phyloP scores from a whole-genome alignment of 2,797 vertebrate species.

The Hydrophis major region DNA sequence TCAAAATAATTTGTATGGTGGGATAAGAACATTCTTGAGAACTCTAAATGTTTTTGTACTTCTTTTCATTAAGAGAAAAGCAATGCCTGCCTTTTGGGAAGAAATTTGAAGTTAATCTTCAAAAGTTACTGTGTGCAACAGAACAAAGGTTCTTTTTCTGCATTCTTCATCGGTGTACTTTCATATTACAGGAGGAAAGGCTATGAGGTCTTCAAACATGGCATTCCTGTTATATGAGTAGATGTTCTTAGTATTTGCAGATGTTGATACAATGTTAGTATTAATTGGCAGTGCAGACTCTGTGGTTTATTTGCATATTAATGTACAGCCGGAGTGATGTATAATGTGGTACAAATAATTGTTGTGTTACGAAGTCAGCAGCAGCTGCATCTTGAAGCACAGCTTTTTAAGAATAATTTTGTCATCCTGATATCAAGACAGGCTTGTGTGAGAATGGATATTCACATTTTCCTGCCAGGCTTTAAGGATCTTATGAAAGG shows the following conservation, averaged over 20 bases:
- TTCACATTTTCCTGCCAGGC: neutral
- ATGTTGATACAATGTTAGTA: neutral
- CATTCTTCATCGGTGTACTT: neutral
- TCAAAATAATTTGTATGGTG: slow-evolving; percentile 6
- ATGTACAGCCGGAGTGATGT: neutral
- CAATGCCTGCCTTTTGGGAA: neutral
- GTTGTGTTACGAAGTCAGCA: neutral
- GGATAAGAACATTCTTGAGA: neutral
- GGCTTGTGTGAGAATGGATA: neutral
- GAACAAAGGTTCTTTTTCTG: neutral
- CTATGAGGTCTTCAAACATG: neutral
- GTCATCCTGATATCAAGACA: neutral
- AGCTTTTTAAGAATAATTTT: neutral
- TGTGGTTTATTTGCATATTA: neutral
- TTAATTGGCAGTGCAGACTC: neutral
- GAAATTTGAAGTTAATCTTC: neutral
- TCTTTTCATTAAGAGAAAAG: neutral
- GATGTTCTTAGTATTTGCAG: neutral
- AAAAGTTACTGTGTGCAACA: neutral
- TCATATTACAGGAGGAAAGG: neutral
- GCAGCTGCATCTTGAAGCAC: neutral
- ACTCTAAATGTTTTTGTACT: neutral
- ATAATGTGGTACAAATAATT: neutral
- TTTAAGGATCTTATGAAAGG: neutral
- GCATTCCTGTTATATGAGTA: neutral